Percentiles rank a stretch among this genome's conserved stretches.
Conservation (phyloP, 2,797 vertebrate genomes). For the Danio albolineatus region DNA sequence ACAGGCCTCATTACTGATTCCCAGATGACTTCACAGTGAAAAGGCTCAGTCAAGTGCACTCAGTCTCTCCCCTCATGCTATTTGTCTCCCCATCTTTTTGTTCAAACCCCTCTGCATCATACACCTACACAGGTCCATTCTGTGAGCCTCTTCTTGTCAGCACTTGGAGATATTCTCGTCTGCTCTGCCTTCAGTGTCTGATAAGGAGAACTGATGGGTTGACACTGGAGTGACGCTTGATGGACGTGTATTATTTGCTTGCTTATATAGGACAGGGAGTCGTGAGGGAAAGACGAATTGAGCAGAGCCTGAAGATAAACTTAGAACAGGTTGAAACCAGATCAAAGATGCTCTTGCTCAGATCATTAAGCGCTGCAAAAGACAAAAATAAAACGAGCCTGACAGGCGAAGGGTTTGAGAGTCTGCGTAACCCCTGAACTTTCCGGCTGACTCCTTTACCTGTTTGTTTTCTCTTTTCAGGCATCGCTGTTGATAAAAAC, state of each 20-base stretch:
- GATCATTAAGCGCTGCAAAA: slow-evolving; percentile 34
- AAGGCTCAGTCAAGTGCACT: slow-evolving; percentile 42
- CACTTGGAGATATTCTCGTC: slow-evolving; percentile 71
- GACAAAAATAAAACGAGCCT: slow-evolving; percentile 22
- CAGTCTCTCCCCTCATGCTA: slow-evolving; percentile 45
- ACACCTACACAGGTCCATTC: slow-evolving; percentile 62
- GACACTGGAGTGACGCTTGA: slow-evolving; percentile 46
- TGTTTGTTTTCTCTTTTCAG: slow-evolving; percentile 71
- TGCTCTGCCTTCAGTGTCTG: slow-evolving; percentile 61
- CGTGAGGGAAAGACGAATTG: slow-evolving; percentile 28
- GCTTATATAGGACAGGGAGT: slow-evolving; percentile 53
- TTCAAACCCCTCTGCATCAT: slow-evolving; percentile 40
- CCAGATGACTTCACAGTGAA: slow-evolving; percentile 64
- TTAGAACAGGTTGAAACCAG: slow-evolving; percentile 31
- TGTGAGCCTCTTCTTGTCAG: slow-evolving; percentile 61
- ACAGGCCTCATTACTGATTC: slow-evolving; percentile 66
- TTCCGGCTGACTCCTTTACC: slow-evolving; percentile 33
- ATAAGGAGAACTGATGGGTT: slow-evolving; percentile 60
- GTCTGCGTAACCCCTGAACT: slow-evolving; percentile 10
- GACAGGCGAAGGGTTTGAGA: not conserved
- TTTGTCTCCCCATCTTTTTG: slow-evolving; percentile 34
- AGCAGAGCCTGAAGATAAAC: slow-evolving; percentile 35
- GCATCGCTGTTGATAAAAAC: slow-evolving; percentile 96
- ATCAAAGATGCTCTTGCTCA: slow-evolving; percentile 27
- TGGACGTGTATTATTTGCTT: slow-evolving; percentile 42